Evolutionary conservation across 2,797 vertebrate species (phyloP), one percentile per base, ranked within the genome.

Genomic region (Ciconia nigra): DNA sequence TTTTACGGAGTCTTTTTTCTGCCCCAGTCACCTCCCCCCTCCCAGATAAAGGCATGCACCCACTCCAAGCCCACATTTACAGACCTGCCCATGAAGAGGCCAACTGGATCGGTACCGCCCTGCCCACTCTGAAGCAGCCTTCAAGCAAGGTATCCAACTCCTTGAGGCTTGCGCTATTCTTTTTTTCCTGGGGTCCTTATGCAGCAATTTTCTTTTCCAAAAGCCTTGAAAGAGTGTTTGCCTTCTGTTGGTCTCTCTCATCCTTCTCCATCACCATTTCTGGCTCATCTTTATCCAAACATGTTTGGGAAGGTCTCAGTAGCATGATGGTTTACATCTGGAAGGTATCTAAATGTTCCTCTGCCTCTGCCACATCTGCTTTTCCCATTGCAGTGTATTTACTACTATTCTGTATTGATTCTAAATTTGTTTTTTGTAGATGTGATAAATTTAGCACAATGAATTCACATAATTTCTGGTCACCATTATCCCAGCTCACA

Each of bases 1-100:
- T 90, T 85, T 94, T 66, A 55, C 26, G 22, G 25, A 52, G 11
- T 19, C 26, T 78, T 84, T 76, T 6, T 70, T 80, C 44, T 62
- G 7, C 5, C 5, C 6, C 17, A 7, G 1, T 31, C 49, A 79
- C 42, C 39, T 51, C 39, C 11, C 11, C 22, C 14, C 11, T 61
- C 25, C 11, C 44, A 65, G 54, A 51, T 52, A 51, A 80, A 70
- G 39, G 4, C 47, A 35, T 0, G 0, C 19, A 37, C 4, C 11
- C 28, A 29, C 20, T 70, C 46, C 11, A 70, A 55, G 52, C 13
- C n/a, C 29, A 25, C 18, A 57, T 52, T 78, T 85, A 59, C n/a
- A 41, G 29, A 86, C 9, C 21, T 61, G 25, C 13, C 31, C 31
- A 20, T 35, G 35, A 83, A 69, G 24, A n/a, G 12, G 20, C 17